phyloP scores from a whole-genome alignment of 2,113 vertebrate species.

The Varanus komodoensis region DNA sequence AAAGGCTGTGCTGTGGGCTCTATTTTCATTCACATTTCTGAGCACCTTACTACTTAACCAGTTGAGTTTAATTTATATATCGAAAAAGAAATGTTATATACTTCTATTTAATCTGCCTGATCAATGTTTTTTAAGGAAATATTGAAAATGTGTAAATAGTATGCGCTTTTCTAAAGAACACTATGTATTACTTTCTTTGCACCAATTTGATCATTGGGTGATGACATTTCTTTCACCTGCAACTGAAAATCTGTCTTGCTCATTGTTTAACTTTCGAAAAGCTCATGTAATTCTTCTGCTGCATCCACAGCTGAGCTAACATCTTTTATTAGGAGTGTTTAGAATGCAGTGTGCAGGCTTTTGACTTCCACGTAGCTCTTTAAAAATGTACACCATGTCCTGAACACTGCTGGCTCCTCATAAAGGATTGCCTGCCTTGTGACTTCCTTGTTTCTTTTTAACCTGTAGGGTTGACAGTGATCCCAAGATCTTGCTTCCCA shows the following conservation, averaged over 20 bases:
- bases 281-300: constrained; percentile 40
- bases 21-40: constrained; percentile 54
- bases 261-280: constrained; percentile 27
- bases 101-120: constrained; percentile 61
- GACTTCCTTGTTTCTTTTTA: background rate
- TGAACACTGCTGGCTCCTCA: background rate
- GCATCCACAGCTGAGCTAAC: background rate
- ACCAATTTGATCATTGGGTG: constrained; percentile 27
- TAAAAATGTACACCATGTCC: background rate
- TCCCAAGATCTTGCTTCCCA: background rate
- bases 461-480: background rate
- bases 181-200: constrained; percentile 4
- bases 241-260: constrained; percentile 52
- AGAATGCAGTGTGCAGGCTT: background rate
- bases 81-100: constrained; percentile 57
- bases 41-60: constrained; percentile 71
- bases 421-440: background rate
- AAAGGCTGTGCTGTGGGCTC: constrained; percentile 26
- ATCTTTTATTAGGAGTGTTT: background rate
- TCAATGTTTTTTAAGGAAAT: constrained; percentile 52
- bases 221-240: constrained; percentile 5
- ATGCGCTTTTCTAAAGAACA: constrained; percentile 27
- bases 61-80: constrained; percentile 61
- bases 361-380: rapidly evolving
- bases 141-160: constrained; percentile 68